phyloP scores from a whole-genome alignment of 2,888 invertebrate genomes.

The Ceraclea dissimilis region DNA sequence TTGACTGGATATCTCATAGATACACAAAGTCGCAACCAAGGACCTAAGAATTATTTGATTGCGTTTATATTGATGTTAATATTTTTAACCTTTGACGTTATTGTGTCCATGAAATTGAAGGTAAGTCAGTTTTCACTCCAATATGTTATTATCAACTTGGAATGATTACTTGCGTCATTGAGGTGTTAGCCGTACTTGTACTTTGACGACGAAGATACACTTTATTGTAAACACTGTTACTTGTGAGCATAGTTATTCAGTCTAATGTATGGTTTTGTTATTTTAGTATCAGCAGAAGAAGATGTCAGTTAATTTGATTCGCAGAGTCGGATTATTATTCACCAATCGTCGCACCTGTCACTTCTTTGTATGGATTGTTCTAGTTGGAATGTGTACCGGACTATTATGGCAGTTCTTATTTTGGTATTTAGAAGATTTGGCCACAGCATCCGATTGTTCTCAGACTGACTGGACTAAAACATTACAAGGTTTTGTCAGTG shows the following conservation, averaged over 20 bases:
- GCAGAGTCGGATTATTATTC: constrained; percentile 61
- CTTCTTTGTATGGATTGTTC: constrained; percentile 73
- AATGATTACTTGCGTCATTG: no score
- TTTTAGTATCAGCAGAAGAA: constrained; percentile 57
- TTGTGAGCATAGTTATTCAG: no score
- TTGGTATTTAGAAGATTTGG: constrained; percentile 74
- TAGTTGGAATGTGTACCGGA: constrained; percentile 77
- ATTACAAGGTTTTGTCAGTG: constrained; percentile 64
- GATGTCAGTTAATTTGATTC: constrained; percentile 57
- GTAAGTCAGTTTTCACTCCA: constrained; percentile 32
- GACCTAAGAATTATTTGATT: constrained; percentile 66
- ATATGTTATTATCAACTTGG: no score
- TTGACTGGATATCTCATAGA: constrained; percentile 75
- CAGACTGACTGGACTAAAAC: constrained; percentile 58
- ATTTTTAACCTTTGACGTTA: constrained; percentile 57
- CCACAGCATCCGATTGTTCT: constrained; percentile 37
- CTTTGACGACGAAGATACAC: no score
- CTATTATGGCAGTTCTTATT: constrained; percentile 83
- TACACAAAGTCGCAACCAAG: constrained; percentile 54
- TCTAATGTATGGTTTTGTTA: no score
- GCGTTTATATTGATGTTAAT: constrained; percentile 70
- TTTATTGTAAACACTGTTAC: no score
- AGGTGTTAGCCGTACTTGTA: no score
- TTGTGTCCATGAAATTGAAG: constrained; percentile 57
- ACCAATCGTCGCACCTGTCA: constrained; percentile 59